Evolutionary conservation across 2,888 invertebrate genomes (phyloP).

Genomic region (Campoletis raptor): DNA sequence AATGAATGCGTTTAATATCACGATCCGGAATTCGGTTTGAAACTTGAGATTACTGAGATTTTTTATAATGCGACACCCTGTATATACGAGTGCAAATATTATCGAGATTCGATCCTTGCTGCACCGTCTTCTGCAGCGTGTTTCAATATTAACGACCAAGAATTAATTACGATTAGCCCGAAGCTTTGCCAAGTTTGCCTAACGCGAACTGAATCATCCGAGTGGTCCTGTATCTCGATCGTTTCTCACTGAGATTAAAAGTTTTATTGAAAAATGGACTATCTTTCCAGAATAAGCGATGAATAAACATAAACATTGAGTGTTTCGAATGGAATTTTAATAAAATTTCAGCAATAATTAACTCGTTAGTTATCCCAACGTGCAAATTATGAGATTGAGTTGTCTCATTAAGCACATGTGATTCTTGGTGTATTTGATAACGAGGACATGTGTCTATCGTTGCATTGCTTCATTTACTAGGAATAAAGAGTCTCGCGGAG

Average conservation of each 20-base stretch:
- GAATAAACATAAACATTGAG: not conserved
- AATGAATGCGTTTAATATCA: not conserved
- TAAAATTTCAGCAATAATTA: not conserved
- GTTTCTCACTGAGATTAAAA: constrained; percentile 11
- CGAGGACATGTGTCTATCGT: not conserved
- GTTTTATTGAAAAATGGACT: not conserved
- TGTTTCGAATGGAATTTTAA: not conserved
- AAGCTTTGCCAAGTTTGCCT: constrained; percentile 3
- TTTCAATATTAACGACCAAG: not conserved
- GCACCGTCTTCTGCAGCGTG: constrained; percentile 1
- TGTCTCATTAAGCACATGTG: not conserved
- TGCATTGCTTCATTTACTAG: not conserved
- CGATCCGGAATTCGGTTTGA: not conserved
- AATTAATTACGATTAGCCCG: constrained; percentile 6
- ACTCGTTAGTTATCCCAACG: not conserved
- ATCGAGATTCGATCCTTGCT: constrained; percentile 13
- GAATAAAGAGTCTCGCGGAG: not conserved
- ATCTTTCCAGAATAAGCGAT: not conserved
- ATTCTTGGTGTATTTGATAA: not conserved
- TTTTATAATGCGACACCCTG: not conserved
- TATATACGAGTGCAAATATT: not conserved
- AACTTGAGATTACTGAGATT: not conserved
- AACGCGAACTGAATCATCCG: constrained; percentile 1
- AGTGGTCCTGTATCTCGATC: constrained; percentile 3
- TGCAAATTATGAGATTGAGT: not conserved